Evolutionary conservation across 2,888 invertebrate species (phyloP), one percentile per base, ranked within the genome.

Genomic region (Eristalis pertinax): DNA sequence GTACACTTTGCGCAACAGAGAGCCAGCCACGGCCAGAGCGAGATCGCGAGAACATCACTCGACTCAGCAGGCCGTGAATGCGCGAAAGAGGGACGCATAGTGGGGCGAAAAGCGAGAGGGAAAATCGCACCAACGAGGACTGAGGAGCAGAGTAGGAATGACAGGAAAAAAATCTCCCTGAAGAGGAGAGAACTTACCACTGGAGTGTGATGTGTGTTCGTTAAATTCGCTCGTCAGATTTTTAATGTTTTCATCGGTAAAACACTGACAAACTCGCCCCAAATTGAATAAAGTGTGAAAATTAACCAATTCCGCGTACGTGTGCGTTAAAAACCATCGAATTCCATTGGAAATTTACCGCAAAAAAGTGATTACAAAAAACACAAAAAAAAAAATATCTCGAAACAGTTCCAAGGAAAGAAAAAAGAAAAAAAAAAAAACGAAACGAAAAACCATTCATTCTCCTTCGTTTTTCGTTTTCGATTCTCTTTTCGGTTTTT

Each of bases 131-230:
- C 19, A 8, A n/a, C 19, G 50, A 50, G 19, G 19, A 50, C 50
- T 50, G 50, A 19, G 50, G 50, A 50, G 50, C 50, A 72, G 60
- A 29, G 35, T 32, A 58, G 41, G 70, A 70, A 70, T 11, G 58
- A 79, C 22, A 50, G 13, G 38, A 67, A 72, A 82, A 76, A 76
- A 76, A 69, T 84, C 85, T 85, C 78, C 82, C 82, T 83, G 73
- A 89, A 89, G 89, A 89, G 88, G 89, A 89, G 89, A 85, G 89
- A 89, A 89, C 88, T 88, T 87, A 88, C 88, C 89, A 89, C 85
- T 88, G 89, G 85, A 89, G 89, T 89, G 89, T 89, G 89, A 87
- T 89, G 89, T 89, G 89, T 89, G 89, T 89, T 89, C 88, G 89
- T 89, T 87, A 89, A 89, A 90, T 89, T 90, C 89, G 89, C 89